Evolutionary conservation across 1,140 invertebrate genomes (phyloP).

Genomic region (Liolophura sinensis): DNA sequence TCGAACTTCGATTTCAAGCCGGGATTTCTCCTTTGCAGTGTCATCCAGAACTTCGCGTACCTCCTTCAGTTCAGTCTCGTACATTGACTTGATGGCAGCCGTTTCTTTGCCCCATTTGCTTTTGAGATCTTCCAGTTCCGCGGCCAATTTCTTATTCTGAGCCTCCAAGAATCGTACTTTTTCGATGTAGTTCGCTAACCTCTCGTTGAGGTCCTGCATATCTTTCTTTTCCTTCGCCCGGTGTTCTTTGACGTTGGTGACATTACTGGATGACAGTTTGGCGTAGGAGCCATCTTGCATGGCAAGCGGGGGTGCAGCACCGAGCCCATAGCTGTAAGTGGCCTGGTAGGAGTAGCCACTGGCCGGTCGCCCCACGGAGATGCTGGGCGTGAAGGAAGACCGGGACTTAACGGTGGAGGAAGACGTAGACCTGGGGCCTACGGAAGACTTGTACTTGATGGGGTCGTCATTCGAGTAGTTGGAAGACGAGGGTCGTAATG

Average conservation of each 20-base stretch:
- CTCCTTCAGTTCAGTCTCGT: slow-evolving; percentile 60
- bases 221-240: slow-evolving; percentile 63
- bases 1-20: slow-evolving; percentile 44
- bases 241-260: slow-evolving; percentile 54
- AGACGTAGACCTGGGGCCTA: too few species aligned
- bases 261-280: slow-evolving; percentile 49
- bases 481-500: too few species aligned
- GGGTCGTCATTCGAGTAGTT: too few species aligned
- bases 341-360: too few species aligned
- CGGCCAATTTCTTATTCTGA: slow-evolving; percentile 60
- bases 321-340: too few species aligned
- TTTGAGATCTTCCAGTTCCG: slow-evolving; percentile 59
- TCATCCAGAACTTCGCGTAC: slow-evolving; percentile 52
- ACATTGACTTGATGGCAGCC: slow-evolving; percentile 59
- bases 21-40: slow-evolving; percentile 48
- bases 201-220: slow-evolving; percentile 62
- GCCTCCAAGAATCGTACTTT: slow-evolving; percentile 63
- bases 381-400: too few species aligned
- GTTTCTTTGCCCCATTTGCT: slow-evolving; percentile 62
- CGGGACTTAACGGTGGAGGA: too few species aligned
- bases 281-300: slow-evolving; percentile 29
- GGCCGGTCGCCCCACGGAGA: too few species aligned
- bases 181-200: slow-evolving; percentile 63
- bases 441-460: too few species aligned
- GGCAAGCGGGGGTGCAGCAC: too few species aligned